Evolutionary conservation across 2,113 vertebrate genomes (phyloP).

Genomic region (Ibidorhyncha struthersii): DNA sequence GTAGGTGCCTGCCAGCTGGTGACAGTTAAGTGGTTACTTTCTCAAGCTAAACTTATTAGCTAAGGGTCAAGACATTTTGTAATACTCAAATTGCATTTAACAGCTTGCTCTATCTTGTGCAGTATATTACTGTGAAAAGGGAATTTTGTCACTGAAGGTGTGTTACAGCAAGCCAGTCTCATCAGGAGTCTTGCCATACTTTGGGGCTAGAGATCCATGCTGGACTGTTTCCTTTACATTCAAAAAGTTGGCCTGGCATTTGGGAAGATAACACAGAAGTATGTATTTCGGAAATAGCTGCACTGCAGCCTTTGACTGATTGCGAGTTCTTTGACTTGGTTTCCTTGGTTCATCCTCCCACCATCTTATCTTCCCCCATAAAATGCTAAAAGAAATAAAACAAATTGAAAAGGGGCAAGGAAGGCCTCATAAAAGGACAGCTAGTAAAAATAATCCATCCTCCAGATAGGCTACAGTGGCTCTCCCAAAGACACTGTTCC

Average conservation of each 20-base stretch:
- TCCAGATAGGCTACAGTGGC: neutral
- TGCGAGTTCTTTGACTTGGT: neutral
- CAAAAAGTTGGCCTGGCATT: neutral
- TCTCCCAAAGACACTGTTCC: neutral
- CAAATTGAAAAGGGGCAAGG: neutral
- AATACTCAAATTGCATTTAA: neutral
- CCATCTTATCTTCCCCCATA: neutral
- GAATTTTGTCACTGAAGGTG: neutral
- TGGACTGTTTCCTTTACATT: neutral
- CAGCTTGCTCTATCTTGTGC: neutral
- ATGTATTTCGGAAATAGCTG: rapidly evolving
- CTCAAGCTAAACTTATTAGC: conserved; percentile 32
- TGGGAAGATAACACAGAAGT: neutral
- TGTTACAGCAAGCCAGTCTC: neutral
- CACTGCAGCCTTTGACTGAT: neutral
- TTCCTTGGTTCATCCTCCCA: neutral
- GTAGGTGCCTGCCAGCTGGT: conserved; percentile 54
- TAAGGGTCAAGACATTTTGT: conserved; percentile 12
- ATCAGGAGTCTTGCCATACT: neutral
- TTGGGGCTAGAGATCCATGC: neutral
- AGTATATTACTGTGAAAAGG: neutral
- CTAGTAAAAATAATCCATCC: neutral
- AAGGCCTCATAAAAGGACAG: neutral
- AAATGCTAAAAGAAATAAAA: neutral
- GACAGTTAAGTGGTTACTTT: conserved; percentile 31